phyloP scores from a whole-genome alignment of 2,113 vertebrate species.

The Vulpes vulpes region DNA sequence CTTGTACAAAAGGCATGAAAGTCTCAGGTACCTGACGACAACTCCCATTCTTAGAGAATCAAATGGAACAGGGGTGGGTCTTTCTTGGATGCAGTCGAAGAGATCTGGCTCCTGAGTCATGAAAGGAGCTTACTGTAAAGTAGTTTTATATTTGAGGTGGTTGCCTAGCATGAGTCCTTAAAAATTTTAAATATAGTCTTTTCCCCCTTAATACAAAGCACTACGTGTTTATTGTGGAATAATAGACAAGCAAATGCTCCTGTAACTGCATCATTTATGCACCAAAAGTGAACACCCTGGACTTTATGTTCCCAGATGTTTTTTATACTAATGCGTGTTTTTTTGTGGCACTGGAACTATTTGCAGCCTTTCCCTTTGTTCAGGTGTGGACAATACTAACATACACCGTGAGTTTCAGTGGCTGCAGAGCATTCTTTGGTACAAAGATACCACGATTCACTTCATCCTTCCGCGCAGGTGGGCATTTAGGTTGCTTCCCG shows the following conservation, averaged over 20 bases:
- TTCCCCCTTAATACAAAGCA: conserved; percentile 39
- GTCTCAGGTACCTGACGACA: neutral
- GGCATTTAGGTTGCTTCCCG: neutral
- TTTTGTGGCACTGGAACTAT: neutral
- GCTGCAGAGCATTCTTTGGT: neutral
- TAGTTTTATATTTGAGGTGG: conserved; percentile 8
- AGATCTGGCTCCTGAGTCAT: conserved; percentile 46
- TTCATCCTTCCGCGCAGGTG: neutral
- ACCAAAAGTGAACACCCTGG: neutral
- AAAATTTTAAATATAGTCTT: conserved; percentile 51
- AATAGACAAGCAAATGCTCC: conserved; percentile 4
- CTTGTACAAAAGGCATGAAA: neutral
- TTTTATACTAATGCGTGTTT: neutral
- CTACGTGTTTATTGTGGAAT: neutral
- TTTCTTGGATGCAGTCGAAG: neutral
- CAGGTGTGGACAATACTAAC: neutral
- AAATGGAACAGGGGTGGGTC: neutral
- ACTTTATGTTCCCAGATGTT: neutral
- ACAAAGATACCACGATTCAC: neutral
- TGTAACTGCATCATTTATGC: conserved; percentile 39
- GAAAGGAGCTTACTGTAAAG: neutral
- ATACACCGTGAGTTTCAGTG: neutral
- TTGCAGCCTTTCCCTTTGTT: conserved; percentile 32
- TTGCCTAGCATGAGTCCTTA: conserved; percentile 34
- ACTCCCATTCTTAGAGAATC: neutral